Evolutionary conservation across 2,888 invertebrate genomes (phyloP), one percentile per base, ranked within the genome.

Genomic region (Lithophane ornitopus): DNA sequence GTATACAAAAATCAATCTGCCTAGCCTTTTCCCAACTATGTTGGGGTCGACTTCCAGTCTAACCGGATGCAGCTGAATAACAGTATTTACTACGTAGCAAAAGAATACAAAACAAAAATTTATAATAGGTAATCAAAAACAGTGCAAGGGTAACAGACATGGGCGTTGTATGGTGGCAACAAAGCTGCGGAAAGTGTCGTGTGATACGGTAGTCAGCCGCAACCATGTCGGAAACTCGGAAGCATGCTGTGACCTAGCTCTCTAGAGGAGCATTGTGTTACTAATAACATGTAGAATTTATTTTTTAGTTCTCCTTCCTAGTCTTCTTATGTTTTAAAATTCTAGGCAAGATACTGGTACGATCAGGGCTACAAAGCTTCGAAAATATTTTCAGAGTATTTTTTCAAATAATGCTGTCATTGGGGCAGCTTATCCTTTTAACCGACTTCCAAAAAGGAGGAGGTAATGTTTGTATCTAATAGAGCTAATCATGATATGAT

Each of bases 161-260:
- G 26, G 46, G 6, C 41, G 9, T 56, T 62, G 9, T 34, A 63
- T 49, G 22, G 49, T 71, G 65, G 52, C 65, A 65, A 71, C 39
- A 41, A 58, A 39, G 67, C 74, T 52, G n/a, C 65, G 61, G 69
- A 62, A 72, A 72, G 61, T 74, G 74, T 80, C 67, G 58, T 70
- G 70, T 54, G 71, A 19, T 52, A 73, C 52, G 61, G 34, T 52
- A 56, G 61, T 68, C 54, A 44, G 49, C 62, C 59, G 49, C 74
- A 69, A 2, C 52, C 39, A 66, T 58, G 69, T 74, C 6, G 49
- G 63, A 59, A 63, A 49, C 74, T 52, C 58, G 70, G 58, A 73
- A 79, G 59, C 59, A 39, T 59, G 69, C 65, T 65, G 69, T 71
- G 80, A 62, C 80, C 69, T 54, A 63, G 19, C 78, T 69, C 66